Percentiles rank a stretch among this genome's conserved stretches.
Evolutionary conservation across 1,140 invertebrate species (phyloP).

Genomic region (Micrasema minimum): DNA sequence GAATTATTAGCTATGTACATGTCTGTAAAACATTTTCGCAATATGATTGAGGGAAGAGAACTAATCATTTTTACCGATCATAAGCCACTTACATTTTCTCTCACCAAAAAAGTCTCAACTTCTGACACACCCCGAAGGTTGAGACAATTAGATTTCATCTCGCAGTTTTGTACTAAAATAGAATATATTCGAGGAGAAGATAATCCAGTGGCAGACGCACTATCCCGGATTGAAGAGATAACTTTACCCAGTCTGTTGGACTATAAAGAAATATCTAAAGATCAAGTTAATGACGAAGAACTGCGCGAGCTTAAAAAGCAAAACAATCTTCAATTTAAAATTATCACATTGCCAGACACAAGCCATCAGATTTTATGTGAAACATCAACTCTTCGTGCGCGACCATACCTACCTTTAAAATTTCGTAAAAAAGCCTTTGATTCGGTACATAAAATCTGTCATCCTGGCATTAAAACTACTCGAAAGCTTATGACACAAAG

Average conservation of each 20-base stretch:
- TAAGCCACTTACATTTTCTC: slow-evolving; percentile 57
- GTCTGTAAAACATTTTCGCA: no score
- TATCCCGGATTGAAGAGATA: slow-evolving; percentile 28
- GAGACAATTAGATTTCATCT: no score
- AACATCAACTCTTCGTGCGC: not conserved
- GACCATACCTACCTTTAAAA: not conserved
- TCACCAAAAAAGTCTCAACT: slow-evolving; percentile 53
- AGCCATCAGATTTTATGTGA: not conserved
- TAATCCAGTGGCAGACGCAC: no score
- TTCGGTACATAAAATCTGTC: not conserved
- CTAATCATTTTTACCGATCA: slow-evolving; percentile 61
- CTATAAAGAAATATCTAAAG: not conserved
- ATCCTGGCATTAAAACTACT: not conserved
- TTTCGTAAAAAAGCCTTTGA: not conserved
- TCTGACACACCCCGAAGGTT: slow-evolving; percentile 54
- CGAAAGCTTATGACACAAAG: not conserved
- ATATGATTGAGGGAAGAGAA: no score
- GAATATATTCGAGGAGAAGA: slow-evolving; percentile 31
- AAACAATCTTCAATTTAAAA: not conserved
- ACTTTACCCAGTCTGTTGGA: not conserved
- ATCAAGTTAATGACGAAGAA: not conserved
- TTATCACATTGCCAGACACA: not conserved
- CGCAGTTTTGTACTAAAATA: slow-evolving; percentile 46
- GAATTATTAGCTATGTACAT: no score
- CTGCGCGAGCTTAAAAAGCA: not conserved